Evolutionary conservation across 1,140 invertebrate species (phyloP), one percentile per base, ranked within the genome.

Genomic region (Brachionus plicatilis): DNA sequence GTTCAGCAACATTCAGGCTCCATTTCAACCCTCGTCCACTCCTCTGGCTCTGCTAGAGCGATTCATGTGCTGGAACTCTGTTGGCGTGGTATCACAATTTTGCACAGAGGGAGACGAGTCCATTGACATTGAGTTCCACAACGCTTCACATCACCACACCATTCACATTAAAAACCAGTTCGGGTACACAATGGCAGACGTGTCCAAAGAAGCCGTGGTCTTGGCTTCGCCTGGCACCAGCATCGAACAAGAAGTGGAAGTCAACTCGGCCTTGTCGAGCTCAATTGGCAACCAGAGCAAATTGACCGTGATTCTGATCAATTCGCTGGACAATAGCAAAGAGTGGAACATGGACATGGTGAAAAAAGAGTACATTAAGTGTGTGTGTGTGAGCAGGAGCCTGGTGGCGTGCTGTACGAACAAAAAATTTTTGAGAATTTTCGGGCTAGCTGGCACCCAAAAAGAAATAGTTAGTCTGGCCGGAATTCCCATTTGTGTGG

Each of bases 121-220:
- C 20, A 96, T 99, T 84, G 95, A 97, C 89, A 93, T 98, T 9
- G 95, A 97, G 88, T 99, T 98, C 90, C 95, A 98, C 87, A 95
- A 98, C 90, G 92, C 93, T 0, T 92, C 92, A n/a, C 90, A 94
- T 47, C 95, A 98, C 90, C 95, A 96, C 89, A 92, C 94, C 6
- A 93, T 98, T 87, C 94, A 96, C 88, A 91, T 98, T 33, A 93
- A 92, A 86, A 98, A 97, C 90, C 92, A 93, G 87, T 79, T 85
- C 27, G 89, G 89, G 65, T 93, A 94, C 87, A 93, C 93, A 12
- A 93, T 98, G 91, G 96, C 94, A 29, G 93, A 93, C 60, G 87
- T 99, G 60, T 95, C 94, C 24, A 89, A 91, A 2, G 91, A 94
- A 84, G 94, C 93, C 45, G 88, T 97, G 4, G 92, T 93, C 0